A percentile compares a stretch with the other conserved stretches of the same genome.
Conservation (phyloP, 2,113 vertebrate genomes). For the Gnathonemus longibarbis region DNA sequence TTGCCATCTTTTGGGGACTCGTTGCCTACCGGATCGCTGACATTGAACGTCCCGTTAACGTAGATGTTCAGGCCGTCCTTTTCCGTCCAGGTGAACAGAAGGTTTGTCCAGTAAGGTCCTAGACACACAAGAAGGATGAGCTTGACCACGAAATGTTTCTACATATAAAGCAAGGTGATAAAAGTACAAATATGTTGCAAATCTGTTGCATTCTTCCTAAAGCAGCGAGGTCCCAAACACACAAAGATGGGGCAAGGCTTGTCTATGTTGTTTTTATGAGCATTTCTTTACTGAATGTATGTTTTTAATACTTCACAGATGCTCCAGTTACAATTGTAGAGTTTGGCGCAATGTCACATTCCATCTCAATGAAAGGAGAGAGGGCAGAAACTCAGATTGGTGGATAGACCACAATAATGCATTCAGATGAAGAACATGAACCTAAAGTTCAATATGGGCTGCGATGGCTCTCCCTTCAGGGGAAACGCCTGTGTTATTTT, state of each 20-base stretch:
- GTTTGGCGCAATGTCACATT: background rate
- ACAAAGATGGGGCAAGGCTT: background rate
- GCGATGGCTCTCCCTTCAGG: background rate
- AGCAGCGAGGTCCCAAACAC: background rate
- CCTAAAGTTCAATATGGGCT: background rate
- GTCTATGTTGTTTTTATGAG: background rate
- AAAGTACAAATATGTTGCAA: background rate
- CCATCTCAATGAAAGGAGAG: conserved; percentile 2
- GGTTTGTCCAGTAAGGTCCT: conserved; percentile 88
- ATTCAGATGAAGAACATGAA: background rate
- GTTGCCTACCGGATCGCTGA: conserved; percentile 58
- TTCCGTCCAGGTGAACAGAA: conserved; percentile 86
- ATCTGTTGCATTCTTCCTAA: background rate
- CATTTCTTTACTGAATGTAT: background rate
- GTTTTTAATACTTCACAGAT: conserved; percentile 16
- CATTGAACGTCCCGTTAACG: conserved; percentile 75
- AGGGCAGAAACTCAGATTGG: background rate
- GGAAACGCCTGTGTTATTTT: conserved; percentile 3
- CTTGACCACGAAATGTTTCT: background rate
- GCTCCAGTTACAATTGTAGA: background rate
- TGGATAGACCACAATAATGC: background rate
- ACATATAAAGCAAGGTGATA: background rate
- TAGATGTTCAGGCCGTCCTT: conserved; percentile 81
- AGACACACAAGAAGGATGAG: background rate
- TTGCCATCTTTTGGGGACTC: conserved; percentile 67